Percentiles rank a stretch among this genome's conserved stretches.
phyloP scores from a whole-genome alignment of 2,888 invertebrate species.

The Suillia variegata region DNA sequence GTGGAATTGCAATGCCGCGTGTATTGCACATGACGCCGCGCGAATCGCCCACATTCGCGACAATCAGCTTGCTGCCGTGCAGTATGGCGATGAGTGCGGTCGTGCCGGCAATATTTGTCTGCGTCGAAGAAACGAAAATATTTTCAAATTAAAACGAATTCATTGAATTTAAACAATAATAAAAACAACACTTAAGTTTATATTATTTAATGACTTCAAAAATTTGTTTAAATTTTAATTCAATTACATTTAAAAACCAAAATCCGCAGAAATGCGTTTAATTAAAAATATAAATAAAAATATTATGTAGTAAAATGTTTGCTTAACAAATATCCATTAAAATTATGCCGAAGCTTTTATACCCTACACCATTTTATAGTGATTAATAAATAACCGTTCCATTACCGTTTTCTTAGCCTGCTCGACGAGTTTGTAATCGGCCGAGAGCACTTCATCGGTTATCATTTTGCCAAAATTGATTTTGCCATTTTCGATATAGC shows the following conservation, averaged over 20 bases:
- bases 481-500: constrained; percentile 75
- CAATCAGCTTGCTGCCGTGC: constrained; percentile 80
- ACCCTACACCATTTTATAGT: neutral
- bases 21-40: constrained; percentile 94
- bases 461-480: constrained; percentile 82
- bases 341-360: too few species aligned
- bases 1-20: constrained; percentile 85
- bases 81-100: constrained; percentile 90
- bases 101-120: constrained; percentile 80
- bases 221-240: too few species aligned
- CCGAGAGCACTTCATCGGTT: constrained; percentile 85
- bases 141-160: neutral
- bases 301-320: neutral
- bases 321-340: neutral
- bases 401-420: constrained; percentile 75
- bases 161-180: neutral
- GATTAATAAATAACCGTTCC: neutral
- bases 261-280: neutral
- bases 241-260: neutral
- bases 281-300: neutral
- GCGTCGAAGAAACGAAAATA: neutral
- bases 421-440: constrained; percentile 81
- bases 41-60: constrained; percentile 97
- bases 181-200: neutral
- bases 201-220: neutral